Percentiles rank a stretch among this genome's conserved stretches.
These are phyloP conservation scores for Amphiprion ocellaris DNA, from an alignment of 2,113 vertebrate species.

Conservation along the genomic window DNA sequence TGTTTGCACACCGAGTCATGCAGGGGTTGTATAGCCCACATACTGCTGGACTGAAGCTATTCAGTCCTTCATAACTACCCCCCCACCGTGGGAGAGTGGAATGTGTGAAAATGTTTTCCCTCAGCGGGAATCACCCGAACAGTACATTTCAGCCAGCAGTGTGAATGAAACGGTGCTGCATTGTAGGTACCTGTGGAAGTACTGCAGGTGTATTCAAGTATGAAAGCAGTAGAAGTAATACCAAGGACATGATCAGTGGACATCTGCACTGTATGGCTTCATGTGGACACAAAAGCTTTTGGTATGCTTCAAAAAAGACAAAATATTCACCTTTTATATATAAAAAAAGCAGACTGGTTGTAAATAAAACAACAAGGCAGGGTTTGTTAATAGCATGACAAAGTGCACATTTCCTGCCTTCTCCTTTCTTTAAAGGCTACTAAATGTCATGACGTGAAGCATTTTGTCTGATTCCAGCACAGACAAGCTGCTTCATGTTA, in stretches of 20 bases:
- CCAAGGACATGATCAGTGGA: neutral
- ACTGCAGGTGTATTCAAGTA: constrained; percentile 44
- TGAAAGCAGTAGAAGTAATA: constrained; percentile 19
- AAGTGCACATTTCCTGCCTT: constrained; percentile 60
- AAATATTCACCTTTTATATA: neutral
- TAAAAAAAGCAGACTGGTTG: neutral
- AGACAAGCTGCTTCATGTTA: neutral
- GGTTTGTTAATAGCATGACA: neutral
- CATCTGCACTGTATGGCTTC: neutral
- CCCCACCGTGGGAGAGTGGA: constrained; percentile 31
- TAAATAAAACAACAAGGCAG: neutral
- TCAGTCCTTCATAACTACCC: constrained; percentile 9
- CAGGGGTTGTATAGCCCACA: constrained; percentile 36
- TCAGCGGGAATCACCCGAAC: constrained; percentile 45
- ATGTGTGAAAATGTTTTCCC: constrained; percentile 49
- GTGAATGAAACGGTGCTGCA: constrained; percentile 43
- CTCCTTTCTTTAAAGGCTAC: constrained; percentile 25
- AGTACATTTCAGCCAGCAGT: constrained; percentile 35
- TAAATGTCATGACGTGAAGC: neutral
- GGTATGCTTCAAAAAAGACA: neutral
- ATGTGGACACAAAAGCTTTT: neutral
- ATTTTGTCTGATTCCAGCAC: constrained; percentile 12
- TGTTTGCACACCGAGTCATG: constrained; percentile 1
- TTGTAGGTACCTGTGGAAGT: constrained; percentile 23
- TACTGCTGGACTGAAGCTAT: constrained; percentile 29